Percentiles rank a stretch among this genome's conserved stretches.
Evolutionary conservation across 2,888 invertebrate species (phyloP).

Genomic region (Agrypnus murinus): DNA sequence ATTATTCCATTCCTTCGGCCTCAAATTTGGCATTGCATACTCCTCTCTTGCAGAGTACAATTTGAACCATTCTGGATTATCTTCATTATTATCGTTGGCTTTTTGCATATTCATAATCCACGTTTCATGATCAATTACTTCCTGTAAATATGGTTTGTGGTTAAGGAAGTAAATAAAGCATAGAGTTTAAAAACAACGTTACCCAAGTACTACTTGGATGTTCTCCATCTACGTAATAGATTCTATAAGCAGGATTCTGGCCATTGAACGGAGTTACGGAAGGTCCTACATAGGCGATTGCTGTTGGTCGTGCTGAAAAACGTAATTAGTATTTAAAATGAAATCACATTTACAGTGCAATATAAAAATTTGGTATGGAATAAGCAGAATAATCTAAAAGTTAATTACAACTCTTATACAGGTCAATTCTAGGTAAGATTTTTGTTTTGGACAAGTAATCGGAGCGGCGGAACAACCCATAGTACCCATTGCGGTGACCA

Average conservation of each 20-base stretch:
- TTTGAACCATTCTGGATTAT: conserved; percentile 91
- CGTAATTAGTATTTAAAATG: background rate
- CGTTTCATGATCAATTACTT: conserved; percentile 95
- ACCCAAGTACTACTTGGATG: conserved; percentile 86
- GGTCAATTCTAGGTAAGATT: too few relatives aligned
- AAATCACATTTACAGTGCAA: background rate
- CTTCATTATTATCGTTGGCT: conserved; percentile 85
- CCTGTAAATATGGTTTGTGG: conserved; percentile 71
- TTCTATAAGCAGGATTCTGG: conserved; percentile 94
- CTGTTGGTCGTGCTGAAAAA: conserved; percentile 81
- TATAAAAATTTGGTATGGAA: background rate
- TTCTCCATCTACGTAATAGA: conserved; percentile 96
- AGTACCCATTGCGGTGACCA: too few relatives aligned
- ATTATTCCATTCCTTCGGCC: conserved; percentile 93
- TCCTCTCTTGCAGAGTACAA: conserved; percentile 88
- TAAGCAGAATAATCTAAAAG: conserved; percentile 20
- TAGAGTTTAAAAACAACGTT: too few relatives aligned
- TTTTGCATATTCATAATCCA: conserved; percentile 96
- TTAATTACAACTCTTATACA: background rate
- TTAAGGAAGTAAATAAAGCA: background rate
- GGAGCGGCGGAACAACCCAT: too few relatives aligned
- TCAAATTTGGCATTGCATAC: conserved; percentile 86
- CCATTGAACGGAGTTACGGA: conserved; percentile 95
- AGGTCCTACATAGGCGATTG: conserved; percentile 93
- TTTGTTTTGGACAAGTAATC: too few relatives aligned